These are phyloP conservation scores for Lithophane socia DNA, from an alignment of 2,888 invertebrate genomes.

Conservation along the genomic window DNA sequence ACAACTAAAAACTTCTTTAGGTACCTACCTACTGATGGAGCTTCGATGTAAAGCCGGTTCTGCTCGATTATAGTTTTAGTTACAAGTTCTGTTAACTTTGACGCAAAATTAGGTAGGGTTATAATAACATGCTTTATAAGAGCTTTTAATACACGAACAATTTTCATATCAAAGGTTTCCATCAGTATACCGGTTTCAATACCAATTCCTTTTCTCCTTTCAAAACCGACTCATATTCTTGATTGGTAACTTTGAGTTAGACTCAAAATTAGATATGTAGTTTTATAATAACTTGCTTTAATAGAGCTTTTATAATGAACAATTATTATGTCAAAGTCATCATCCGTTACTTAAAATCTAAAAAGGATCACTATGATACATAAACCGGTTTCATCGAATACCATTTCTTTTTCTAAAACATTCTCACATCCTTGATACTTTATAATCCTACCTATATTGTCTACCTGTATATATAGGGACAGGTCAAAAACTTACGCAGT, in stretches of 20 bases:
- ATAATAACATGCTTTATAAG: constrained; percentile 10
- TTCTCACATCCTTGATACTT: neutral
- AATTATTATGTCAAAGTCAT: constrained; percentile 1
- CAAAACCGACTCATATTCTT: too few relatives aligned
- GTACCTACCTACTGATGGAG: neutral
- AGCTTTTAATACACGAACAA: neutral
- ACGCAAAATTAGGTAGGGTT: neutral
- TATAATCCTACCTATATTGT: neutral
- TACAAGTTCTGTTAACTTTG: constrained; percentile 12
- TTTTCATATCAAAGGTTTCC: constrained; percentile 1
- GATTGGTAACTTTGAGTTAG: neutral
- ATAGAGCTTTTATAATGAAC: neutral
- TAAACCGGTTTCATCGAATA: neutral
- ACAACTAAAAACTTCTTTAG: neutral
- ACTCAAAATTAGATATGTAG: too few relatives aligned
- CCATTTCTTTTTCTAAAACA: neutral
- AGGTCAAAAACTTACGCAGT: constrained; percentile 46
- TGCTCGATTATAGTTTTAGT: constrained; percentile 16
- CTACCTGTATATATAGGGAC: constrained; percentile 25
- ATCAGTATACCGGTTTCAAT: too few relatives aligned
- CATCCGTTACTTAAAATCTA: constrained; percentile 1
- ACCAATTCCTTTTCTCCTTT: too few relatives aligned
- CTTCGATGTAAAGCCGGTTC: constrained; percentile 13
- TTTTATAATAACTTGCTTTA: neutral
- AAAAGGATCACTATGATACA: neutral